Conservation (phyloP, 2,888 invertebrate genomes). For the Argyresthia albistria region DNA sequence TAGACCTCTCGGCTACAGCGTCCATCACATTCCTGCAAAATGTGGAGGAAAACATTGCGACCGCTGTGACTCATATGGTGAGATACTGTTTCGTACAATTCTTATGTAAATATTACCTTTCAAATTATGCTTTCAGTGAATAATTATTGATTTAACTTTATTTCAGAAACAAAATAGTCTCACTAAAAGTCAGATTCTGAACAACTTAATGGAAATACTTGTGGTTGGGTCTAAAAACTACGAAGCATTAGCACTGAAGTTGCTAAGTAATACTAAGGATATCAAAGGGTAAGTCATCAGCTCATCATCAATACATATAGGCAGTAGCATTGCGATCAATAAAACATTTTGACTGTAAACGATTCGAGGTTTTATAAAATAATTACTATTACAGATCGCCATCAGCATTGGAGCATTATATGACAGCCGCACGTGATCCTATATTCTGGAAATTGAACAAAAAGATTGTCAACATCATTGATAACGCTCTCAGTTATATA, state of each 20-base stretch:
- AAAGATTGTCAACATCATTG: constrained; percentile 69
- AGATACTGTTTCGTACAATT: constrained; percentile 8
- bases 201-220: constrained; percentile 50
- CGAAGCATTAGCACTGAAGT: constrained; percentile 34
- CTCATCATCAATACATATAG: too few species aligned
- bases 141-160: not conserved
- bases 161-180: constrained; percentile 29
- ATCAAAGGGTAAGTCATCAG: not conserved
- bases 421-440: constrained; percentile 79
- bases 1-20: constrained; percentile 40
- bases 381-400: constrained; percentile 32
- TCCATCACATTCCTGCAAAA: constrained; percentile 32
- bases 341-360: too few species aligned
- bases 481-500: constrained; percentile 68
- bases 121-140: too few species aligned
- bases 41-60: constrained; percentile 41
- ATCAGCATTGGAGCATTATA: constrained; percentile 55
- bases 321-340: too few species aligned
- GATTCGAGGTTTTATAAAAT: too few species aligned
- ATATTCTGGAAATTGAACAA: constrained; percentile 79
- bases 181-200: constrained; percentile 50
- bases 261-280: constrained; percentile 25
- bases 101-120: too few species aligned
- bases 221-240: constrained; percentile 47
- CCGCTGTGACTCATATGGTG: constrained; percentile 45